These are phyloP conservation scores for Drosophila incognita DNA, from an alignment of 2,888 invertebrate genomes.

Conservation along the genomic window DNA sequence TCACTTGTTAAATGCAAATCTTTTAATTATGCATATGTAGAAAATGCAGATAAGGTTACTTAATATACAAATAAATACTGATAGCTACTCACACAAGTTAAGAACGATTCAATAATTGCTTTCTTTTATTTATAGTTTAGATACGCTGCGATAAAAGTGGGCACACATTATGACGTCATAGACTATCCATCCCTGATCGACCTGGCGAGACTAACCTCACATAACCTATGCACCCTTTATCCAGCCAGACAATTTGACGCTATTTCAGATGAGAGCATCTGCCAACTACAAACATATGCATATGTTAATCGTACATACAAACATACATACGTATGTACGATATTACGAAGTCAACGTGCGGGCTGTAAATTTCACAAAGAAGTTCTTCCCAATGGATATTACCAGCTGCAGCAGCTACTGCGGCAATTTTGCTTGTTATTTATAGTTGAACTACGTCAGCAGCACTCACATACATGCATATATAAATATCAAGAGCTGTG, in stretches of 20 bases:
- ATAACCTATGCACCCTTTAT: neutral
- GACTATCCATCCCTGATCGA: neutral
- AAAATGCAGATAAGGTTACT: conserved; percentile 1
- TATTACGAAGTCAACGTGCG: conserved; percentile 26
- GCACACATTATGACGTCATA: neutral
- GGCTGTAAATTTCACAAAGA: conserved; percentile 3
- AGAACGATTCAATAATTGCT: neutral
- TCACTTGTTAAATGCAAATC: neutral
- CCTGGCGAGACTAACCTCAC: neutral
- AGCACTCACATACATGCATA: neutral
- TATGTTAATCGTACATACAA: neutral
- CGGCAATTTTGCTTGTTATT: conserved; percentile 26
- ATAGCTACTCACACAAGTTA: neutral
- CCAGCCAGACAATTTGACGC: conserved; percentile 1
- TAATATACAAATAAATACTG: neutral
- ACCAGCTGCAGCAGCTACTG: conserved; percentile 4
- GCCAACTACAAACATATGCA: neutral
- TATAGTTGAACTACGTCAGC: conserved; percentile 36
- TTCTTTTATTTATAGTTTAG: neutral
- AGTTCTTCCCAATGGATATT: conserved; percentile 17
- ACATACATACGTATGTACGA: neutral
- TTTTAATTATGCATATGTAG: neutral
- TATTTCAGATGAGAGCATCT: neutral
- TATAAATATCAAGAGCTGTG: neutral
- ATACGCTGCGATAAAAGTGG: neutral